Evolutionary conservation across 1,140 invertebrate species (phyloP).

Genomic region (Chlorops oryzae): DNA sequence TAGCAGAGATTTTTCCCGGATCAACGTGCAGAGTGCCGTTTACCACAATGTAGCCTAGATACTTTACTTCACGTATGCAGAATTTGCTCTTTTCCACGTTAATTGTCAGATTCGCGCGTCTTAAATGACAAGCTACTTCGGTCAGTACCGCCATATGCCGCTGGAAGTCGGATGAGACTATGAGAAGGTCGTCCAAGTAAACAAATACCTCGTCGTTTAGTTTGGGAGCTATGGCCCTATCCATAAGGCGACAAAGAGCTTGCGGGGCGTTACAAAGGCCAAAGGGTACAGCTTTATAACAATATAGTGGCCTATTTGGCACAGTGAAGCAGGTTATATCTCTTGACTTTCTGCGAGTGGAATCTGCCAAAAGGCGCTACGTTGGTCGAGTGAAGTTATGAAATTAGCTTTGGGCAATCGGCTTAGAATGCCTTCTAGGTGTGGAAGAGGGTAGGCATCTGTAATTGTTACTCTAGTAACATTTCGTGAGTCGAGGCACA

Average conservation of each 20-base stretch:
- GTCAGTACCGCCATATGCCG: slow-evolving; percentile 43
- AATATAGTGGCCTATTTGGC: no score
- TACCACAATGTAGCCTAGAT: neutral
- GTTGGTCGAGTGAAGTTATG: slow-evolving; percentile 6
- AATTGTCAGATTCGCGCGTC: slow-evolving; percentile 45
- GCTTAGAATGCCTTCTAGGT: slow-evolving; percentile 12
- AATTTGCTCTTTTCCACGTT: slow-evolving; percentile 23
- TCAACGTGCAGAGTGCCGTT: slow-evolving; percentile 15
- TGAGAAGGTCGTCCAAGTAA: slow-evolving; percentile 50
- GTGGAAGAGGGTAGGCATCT: slow-evolving; percentile 12
- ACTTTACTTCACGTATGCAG: neutral
- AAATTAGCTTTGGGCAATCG: slow-evolving; percentile 11
- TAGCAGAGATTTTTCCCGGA: slow-evolving; percentile 10
- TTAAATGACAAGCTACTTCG: slow-evolving; percentile 36
- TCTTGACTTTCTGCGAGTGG: neutral
- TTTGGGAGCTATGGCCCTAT: no score
- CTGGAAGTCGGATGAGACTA: slow-evolving; percentile 37
- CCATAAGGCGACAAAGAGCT: no score
- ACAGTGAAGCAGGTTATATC: no score
- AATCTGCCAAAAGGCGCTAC: slow-evolving; percentile 14
- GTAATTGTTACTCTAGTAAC: slow-evolving; percentile 6
- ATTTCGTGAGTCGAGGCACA: slow-evolving; percentile 12
- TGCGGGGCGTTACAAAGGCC: no score
- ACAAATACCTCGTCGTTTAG: slow-evolving; percentile 21
- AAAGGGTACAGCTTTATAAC: no score